Evolutionary conservation across 2,888 invertebrate species (phyloP), one percentile per base, ranked within the genome.

Genomic region (Gari tellinella): DNA sequence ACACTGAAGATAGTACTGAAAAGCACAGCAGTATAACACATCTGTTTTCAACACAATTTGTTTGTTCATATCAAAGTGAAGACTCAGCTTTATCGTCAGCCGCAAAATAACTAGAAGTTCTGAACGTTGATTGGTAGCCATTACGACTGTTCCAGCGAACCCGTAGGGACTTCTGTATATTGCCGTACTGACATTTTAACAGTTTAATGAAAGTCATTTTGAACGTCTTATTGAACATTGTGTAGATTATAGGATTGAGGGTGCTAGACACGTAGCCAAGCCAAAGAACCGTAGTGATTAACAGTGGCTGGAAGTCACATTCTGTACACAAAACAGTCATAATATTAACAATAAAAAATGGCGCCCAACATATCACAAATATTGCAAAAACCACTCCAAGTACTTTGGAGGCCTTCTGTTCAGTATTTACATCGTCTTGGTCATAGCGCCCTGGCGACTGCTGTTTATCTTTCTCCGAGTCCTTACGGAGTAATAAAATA

Each of bases 331-430:
- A 94, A 1, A 81, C 86, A 25, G 83, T 85, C 66, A 88, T 78
- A 26, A 89, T 86, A 80, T 92, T 92, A n/a, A 88, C 83, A 26
- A 88, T 82, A 80, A 91, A 91, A 82, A 92, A 92, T 21, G 91
- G 92, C 5, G 90, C 90, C 91, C 92, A 92, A 78, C 90, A 90
- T 25, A 91, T 76, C 7, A 92, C 87, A 75, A 92, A 92, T 45
- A 91, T 89, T 40, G 86, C 87, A 74, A 92, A 92, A 61, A 92
- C 90, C 17, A 91, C 88, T 31, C 91, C 91, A 4, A 92, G 86
- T 7, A 92, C 98, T 93, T 98, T 97, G 14, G 98, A 98, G 0
- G 99, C 99, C 92, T 98, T 98, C 90, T 98, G 98, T 91, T 99
- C 98, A 60, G 97, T 94, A 4, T 96, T 94, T 61, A 98, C 92